Conservation (phyloP, 2,113 vertebrate species). For the Prionailurus viverrinus region DNA sequence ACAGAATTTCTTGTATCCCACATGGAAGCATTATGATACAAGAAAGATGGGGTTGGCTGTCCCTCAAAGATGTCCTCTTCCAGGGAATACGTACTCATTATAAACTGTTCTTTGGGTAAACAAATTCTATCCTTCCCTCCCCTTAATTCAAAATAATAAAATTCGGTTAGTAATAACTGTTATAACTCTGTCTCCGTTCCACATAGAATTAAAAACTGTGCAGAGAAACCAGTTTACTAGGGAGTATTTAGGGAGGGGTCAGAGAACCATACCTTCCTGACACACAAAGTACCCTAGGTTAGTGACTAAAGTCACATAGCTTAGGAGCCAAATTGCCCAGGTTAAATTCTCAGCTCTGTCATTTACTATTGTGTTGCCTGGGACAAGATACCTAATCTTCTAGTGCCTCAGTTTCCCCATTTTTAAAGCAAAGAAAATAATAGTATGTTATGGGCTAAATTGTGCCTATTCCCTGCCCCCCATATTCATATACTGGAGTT, state of each 20-base stretch:
- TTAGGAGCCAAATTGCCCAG: neutral
- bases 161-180: conserved; percentile 50
- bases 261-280: neutral
- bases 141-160: conserved; percentile 3
- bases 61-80: neutral
- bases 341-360: neutral
- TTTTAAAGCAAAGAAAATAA: conserved; percentile 34
- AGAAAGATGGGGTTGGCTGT: neutral
- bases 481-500: neutral
- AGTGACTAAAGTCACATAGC: neutral
- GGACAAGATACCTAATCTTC: neutral
- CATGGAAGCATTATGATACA: neutral
- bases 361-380: neutral
- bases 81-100: neutral
- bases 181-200: conserved; percentile 64
- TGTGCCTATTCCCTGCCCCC: neutral
- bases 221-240: conserved; percentile 76
- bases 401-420: neutral
- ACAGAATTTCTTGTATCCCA: conserved; percentile 3
- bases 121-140: neutral
- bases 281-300: neutral
- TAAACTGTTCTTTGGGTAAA: neutral
- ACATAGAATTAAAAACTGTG: conserved; percentile 72
- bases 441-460: neutral
- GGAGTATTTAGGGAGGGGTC: conserved; percentile 57